phyloP scores from a whole-genome alignment of 2,888 invertebrate genomes.

The Pterostichus madidus region DNA sequence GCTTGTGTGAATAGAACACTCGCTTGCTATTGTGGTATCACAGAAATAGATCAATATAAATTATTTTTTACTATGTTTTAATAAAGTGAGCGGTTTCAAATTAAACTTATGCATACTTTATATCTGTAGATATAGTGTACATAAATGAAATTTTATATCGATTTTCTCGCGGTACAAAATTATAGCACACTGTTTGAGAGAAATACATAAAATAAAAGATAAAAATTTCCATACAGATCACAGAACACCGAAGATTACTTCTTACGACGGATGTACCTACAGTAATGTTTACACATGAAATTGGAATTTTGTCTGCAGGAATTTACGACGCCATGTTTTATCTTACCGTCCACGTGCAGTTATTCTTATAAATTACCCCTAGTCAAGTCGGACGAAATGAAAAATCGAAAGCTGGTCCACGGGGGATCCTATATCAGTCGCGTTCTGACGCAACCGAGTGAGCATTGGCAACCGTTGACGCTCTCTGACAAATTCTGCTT shows the following conservation, averaged over 20 bases:
- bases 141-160: neutral
- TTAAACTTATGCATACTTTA: too few relatives aligned
- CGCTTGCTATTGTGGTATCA: too few relatives aligned
- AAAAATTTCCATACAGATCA: slow-evolving; percentile 30
- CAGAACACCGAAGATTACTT: neutral
- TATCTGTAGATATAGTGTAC: neutral
- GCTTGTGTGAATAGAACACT: too few relatives aligned
- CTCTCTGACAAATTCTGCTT: slow-evolving; percentile 23
- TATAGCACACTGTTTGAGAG: neutral
- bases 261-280: neutral
- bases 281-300: slow-evolving; percentile 66
- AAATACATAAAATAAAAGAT: neutral
- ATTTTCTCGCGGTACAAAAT: neutral
- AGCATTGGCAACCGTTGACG: slow-evolving; percentile 45
- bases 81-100: too few relatives aligned
- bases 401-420: slow-evolving; percentile 59
- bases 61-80: too few relatives aligned
- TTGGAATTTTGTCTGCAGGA: slow-evolving; percentile 65
- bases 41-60: too few relatives aligned
- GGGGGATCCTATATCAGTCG: slow-evolving; percentile 48
- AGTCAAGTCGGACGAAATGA: slow-evolving; percentile 52
- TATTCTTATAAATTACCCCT: slow-evolving; percentile 64
- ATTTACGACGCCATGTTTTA: slow-evolving; percentile 63
- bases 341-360: slow-evolving; percentile 61
- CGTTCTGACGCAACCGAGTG: slow-evolving; percentile 11